Evolutionary conservation across 2,113 vertebrate genomes (phyloP).

Genomic region (Hippocampus barbouri): DNA sequence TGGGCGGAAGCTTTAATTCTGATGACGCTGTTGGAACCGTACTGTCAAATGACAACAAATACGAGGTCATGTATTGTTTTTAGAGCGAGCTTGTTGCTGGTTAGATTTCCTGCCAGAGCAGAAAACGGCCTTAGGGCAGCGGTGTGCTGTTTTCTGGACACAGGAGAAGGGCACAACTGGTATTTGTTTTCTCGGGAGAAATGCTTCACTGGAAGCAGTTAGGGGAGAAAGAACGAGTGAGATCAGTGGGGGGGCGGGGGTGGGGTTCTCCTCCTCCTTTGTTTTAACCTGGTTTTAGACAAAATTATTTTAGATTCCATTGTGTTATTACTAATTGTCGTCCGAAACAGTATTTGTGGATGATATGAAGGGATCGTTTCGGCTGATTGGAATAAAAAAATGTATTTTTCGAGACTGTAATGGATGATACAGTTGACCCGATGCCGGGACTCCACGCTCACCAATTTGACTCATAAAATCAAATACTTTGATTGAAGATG

Average conservation of each 20-base stretch:
- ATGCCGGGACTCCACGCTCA: background rate
- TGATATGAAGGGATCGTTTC: background rate
- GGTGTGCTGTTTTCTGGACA: constrained; percentile 56
- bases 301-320: background rate
- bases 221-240: constrained; percentile 18
- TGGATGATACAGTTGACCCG: background rate
- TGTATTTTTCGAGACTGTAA: background rate
- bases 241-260: background rate
- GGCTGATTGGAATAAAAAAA: background rate
- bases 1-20: background rate
- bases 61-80: constrained; percentile 38
- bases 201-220: constrained; percentile 43
- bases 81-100: constrained; percentile 42
- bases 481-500: background rate
- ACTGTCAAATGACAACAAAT: constrained; percentile 17
- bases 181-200: constrained; percentile 59
- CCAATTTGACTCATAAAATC: background rate
- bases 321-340: background rate
- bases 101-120: constrained; percentile 63
- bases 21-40: background rate
- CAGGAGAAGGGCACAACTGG: constrained; percentile 60
- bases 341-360: background rate
- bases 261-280: constrained; percentile 4
- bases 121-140: constrained; percentile 49
- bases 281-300: background rate